phyloP scores from a whole-genome alignment of 2,888 invertebrate species.

The Synanthedon tipuliformis region DNA sequence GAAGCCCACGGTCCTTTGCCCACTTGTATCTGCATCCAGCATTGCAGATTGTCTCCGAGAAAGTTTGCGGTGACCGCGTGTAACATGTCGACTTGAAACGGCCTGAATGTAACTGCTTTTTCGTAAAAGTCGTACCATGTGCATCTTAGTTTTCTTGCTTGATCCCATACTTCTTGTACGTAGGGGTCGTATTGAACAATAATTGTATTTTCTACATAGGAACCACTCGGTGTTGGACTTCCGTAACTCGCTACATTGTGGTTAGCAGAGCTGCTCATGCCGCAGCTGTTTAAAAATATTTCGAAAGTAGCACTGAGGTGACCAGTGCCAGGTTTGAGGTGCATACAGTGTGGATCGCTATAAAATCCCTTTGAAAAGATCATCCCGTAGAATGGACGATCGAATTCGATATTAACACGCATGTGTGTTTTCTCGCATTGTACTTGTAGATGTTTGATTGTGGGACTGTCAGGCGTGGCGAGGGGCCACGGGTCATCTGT shows the following conservation, averaged over 20 bases:
- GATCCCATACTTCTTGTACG: slow-evolving; percentile 96
- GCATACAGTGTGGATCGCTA: slow-evolving; percentile 91
- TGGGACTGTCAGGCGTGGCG: slow-evolving; percentile 89
- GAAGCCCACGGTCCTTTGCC: slow-evolving; percentile 98
- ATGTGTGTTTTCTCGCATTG: slow-evolving; percentile 96
- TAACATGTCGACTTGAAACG: slow-evolving; percentile 95
- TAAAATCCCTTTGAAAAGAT: slow-evolving; percentile 96
- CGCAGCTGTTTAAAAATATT: slow-evolving; percentile 92
- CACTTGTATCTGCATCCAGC: slow-evolving; percentile 98
- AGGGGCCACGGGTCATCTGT: slow-evolving; percentile 91
- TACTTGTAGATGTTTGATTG: slow-evolving; percentile 92
- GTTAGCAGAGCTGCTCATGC: slow-evolving; percentile 93
- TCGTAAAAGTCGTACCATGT: slow-evolving; percentile 98
- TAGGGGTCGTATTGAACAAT: slow-evolving; percentile 95
- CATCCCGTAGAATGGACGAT: slow-evolving; percentile 95
- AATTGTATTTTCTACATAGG: slow-evolving; percentile 94
- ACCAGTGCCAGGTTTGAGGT: slow-evolving; percentile 90
- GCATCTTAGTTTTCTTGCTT: slow-evolving; percentile 89
- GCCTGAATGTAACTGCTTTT: slow-evolving; percentile 93
- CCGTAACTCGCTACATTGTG: slow-evolving; percentile 87
- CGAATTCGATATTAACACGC: slow-evolving; percentile 95
- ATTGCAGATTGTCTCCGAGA: slow-evolving; percentile 93
- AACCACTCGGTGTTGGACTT: slow-evolving; percentile 90
- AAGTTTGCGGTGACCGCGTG: slow-evolving; percentile 96
- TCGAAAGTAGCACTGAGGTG: slow-evolving; percentile 93